A percentile compares a stretch with the other conserved stretches of the same genome.
Conservation (phyloP, 2,888 invertebrate genomes). For the Steinernema hermaphroditum region DNA sequence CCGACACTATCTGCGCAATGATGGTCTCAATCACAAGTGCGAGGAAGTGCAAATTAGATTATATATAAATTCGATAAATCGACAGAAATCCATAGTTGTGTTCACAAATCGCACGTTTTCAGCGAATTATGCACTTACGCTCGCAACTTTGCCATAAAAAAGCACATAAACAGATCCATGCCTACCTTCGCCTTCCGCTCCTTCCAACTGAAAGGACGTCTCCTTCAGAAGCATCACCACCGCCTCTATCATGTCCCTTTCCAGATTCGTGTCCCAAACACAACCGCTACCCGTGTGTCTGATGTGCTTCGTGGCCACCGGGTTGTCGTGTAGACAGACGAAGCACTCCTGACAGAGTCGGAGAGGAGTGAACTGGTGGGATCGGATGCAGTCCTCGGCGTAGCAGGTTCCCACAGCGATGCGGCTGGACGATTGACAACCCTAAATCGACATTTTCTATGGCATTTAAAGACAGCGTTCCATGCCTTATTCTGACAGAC, state of each 20-base stretch:
- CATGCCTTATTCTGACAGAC: constrained; percentile 62
- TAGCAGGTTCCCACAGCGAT: constrained; percentile 93
- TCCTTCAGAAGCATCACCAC: constrained; percentile 78
- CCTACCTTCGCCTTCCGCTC: constrained; percentile 58
- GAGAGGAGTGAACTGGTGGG: constrained; percentile 93
- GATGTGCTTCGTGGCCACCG: constrained; percentile 36
- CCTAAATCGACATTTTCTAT: constrained; percentile 71
- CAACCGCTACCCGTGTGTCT: constrained; percentile 48
- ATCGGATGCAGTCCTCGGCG: constrained; percentile 91
- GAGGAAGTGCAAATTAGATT: no score
- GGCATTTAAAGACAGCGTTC: no score
- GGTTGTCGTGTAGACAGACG: constrained; percentile 45
- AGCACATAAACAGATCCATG: not conserved
- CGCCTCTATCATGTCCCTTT: constrained; percentile 62
- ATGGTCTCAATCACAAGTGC: no score
- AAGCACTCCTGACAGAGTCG: constrained; percentile 71
- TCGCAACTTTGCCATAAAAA: no score
- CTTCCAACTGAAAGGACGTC: constrained; percentile 72
- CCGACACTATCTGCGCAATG: no score
- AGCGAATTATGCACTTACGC: no score
- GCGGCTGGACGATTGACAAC: constrained; percentile 86
- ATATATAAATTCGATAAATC: no score
- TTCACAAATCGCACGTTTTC: no score
- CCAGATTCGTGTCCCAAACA: constrained; percentile 54
- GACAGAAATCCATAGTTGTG: no score